Evolutionary conservation across 2,797 vertebrate genomes (phyloP).

Genomic region (Tapera naevia): DNA sequence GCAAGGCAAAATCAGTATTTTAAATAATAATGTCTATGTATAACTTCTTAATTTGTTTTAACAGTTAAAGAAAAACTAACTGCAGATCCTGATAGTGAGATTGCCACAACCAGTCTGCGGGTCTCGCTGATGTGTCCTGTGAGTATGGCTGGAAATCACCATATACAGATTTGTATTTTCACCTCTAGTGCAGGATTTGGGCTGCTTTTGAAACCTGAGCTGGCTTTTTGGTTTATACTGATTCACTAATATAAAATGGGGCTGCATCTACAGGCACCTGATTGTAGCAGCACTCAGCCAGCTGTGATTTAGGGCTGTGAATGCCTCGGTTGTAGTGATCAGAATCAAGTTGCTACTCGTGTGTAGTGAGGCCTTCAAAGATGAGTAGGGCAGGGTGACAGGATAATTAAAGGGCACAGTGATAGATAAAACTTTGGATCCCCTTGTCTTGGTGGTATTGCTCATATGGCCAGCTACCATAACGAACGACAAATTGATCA

Average conservation of each 20-base stretch:
- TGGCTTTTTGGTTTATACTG: neutral
- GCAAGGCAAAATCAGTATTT: neutral
- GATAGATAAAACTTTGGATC: neutral
- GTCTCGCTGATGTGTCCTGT: conserved; percentile 98
- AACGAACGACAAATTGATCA: neutral
- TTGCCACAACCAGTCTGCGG: conserved; percentile 94
- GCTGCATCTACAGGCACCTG: neutral
- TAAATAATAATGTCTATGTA: neutral
- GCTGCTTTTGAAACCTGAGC: neutral
- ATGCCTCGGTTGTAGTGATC: neutral
- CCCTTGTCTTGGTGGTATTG: neutral
- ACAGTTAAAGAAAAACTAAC: conserved; percentile 98
- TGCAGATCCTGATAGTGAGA: conserved; percentile 95
- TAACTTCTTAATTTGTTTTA: neutral
- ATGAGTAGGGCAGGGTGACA: neutral
- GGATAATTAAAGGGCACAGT: neutral
- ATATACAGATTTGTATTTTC: neutral
- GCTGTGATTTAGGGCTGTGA: neutral
- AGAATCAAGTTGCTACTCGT: neutral
- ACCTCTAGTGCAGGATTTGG: neutral
- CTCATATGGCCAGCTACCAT: neutral
- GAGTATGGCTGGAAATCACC: conserved; percentile 67
- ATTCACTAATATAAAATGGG: neutral
- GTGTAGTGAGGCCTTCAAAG: neutral
- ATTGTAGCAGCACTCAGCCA: neutral